Base-by-base conservation (phyloP, 2,113 vertebrate genomes). In the Oryzias celebensis region DNA sequence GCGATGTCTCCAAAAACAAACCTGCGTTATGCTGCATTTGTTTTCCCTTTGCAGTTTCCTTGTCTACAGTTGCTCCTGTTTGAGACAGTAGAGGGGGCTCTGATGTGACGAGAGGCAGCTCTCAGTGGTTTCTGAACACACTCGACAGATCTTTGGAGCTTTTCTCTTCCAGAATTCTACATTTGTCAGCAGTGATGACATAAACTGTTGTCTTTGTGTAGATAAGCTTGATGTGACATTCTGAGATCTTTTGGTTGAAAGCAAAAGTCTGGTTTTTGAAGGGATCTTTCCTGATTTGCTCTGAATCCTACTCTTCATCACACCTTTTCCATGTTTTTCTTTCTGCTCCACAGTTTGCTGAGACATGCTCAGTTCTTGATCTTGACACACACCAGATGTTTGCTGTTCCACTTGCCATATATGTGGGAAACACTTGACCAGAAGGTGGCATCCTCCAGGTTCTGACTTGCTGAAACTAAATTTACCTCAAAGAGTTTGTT, bases 311-410 rank as follows among this genome's bases (percentile, higher is more conserved):
- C 45, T 3, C 31, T n/a, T 48, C 58, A 17, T 36, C 26, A 22
- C 13, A 57, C 22, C n/a, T 26, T 64, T 28, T 23, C 5, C 43
- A 43, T 16, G 15, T 53, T 46, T 57, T 68, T 16, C 23, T 56
- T 46, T 71, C 54, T 68, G 73, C 62, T 75, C 2, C 72, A 54
- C 78, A 73, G 78, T 81, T 82, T 76, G 78, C 52, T 42, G 82
- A 77, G 65, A 83, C 62, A 51, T 42, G 20, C 65, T 63, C 0
- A 1, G 23, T 52, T 59, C 54, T 55, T 60, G 58, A 68, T 73
- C 73, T 52, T 36, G 56, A 63, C 73, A 68, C 62, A 44, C 62
- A 54, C 58, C 24, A 15, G 57, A 36, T 73, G 67, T 87, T 85
- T 85, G 57, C 62, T 58, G 68, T 77, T 42, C 64, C 8, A 22